Base-by-base conservation (phyloP, 2,888 invertebrate genomes). In the Dorcus parallelipipedus region DNA sequence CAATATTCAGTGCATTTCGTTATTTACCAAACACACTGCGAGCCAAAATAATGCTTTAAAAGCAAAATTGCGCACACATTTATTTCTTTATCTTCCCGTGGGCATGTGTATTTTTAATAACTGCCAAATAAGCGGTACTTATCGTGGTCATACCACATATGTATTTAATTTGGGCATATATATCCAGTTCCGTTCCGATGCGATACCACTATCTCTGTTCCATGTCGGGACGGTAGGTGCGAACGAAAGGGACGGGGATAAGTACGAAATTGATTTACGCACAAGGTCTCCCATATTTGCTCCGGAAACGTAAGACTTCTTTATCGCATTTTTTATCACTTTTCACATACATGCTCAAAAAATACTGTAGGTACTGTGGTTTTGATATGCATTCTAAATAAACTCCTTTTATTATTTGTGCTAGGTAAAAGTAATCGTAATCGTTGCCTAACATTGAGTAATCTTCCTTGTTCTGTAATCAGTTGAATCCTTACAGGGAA, bases 251-350 rank as follows among this genome's bases (percentile, higher is more conserved):
- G 52, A 38, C 40, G 14, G 48, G 51, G 20, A 49, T 39, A 51
- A 38, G 33, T 20, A 54, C 41, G 54, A 45, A 56, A 56, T 59
- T 54, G 50, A 49, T 49, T 49, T 48, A 49, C 47, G 54, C 40
- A 57, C 61, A 63, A 63, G 61, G 61, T 59, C 58, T 51, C 49
- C 43, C 53, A 58, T 63, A 63, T 63, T 61, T 63, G 59, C 56
- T 59, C 63, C 63, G 63, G 63, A 63, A 61, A 56, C 54, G 52
- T 58, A 61, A 59, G 59, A 63, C 59, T 53, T 54, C 49, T 56
- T 63, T 61, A 61, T 61, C 61, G 48, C 26, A 9, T 53, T 58
- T 60, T 58, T 63, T 61, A 58, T 56, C 54, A 56, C 26, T 33
- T 33, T 33, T 33, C 26, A 33, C 26, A 33, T 33, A 33, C 26